Evolutionary conservation across 1,140 invertebrate genomes (phyloP), one percentile per base, ranked within the genome.

Genomic region (Pogonus chalceus): DNA sequence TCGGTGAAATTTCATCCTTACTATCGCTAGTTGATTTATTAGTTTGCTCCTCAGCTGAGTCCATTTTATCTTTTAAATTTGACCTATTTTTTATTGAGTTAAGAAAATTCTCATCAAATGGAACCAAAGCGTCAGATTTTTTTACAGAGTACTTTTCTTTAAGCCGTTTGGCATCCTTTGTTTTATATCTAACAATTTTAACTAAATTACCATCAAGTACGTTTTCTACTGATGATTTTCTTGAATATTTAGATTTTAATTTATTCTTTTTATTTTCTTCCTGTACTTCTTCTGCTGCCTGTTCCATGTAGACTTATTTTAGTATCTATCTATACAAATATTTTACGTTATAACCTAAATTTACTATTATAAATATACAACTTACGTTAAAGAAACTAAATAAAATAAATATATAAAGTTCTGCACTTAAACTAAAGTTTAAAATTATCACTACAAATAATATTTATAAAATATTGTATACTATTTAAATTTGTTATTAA

Each of bases 261-360:
- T 16, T 43, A 43, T 16, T n/a, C n/a, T n/a, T n/a, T n/a, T n/a
- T n/a, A n/a, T n/a, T n/a, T n/a, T 21, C 12, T 47, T 47, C 3
- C 20, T 23, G 53, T 20, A 51, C 14, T 51, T 21, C 31, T 23
- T 51, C 14, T 51, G 31, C 23, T 23, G 16, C 20, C 31, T 52
- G 16, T 21, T 51, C 16, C 31, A 31, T 51, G 23, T 51, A 51
- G 24, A 51, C 31, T 31, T 31, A 51, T 51, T 31, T 24, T 31
- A 21, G 23, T 51, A 51, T 51, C 20, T 51, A 51, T 31, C 16
- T 51, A 51, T 51, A 51, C 23, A 51, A 31, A 52, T 52, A 43
- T 39, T 20, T 23, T 2, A 16, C 18, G 18, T 7, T 7, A 20
- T 46, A 7, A 4, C n/a, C n/a, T n/a, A n/a, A n/a, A n/a, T n/a